These are phyloP conservation scores for Clarias platycephalus DNA, from an alignment of 2,797 vertebrate genomes.

Conservation along the genomic window DNA sequence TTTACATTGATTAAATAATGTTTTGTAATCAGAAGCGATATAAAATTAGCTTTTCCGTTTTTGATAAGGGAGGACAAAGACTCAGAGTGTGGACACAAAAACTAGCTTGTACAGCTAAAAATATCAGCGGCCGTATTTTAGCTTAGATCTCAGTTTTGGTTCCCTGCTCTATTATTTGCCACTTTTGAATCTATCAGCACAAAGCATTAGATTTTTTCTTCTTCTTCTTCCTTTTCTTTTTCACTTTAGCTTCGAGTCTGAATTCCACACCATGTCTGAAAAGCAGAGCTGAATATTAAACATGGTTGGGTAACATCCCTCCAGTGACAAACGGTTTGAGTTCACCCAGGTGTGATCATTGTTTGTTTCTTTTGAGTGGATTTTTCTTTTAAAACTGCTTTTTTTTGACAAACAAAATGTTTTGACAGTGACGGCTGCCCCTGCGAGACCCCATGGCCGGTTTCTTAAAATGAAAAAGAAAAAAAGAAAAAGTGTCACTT, in stretches of 20 bases:
- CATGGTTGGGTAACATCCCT: slow-evolving; percentile 37
- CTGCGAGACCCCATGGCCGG: slow-evolving; percentile 19
- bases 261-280: slow-evolving; percentile 42
- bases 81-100: slow-evolving; percentile 45
- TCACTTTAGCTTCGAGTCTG: slow-evolving; percentile 31
- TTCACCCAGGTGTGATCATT: slow-evolving; percentile 26
- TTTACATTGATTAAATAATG: neutral
- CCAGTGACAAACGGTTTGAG: slow-evolving; percentile 35
- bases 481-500: slow-evolving; percentile 35
- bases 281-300: slow-evolving; percentile 49
- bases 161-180: slow-evolving; percentile 60
- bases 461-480: slow-evolving; percentile 13
- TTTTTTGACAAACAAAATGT: slow-evolving; percentile 36
- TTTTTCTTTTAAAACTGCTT: slow-evolving; percentile 19
- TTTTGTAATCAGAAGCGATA: slow-evolving; percentile 7
- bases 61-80: slow-evolving; percentile 46
- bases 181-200: slow-evolving; percentile 66
- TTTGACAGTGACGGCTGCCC: slow-evolving; percentile 37
- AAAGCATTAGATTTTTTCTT: slow-evolving; percentile 54
- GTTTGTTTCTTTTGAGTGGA: slow-evolving; percentile 38
- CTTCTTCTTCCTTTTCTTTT: neutral
- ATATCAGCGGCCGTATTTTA: slow-evolving; percentile 64
- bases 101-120: slow-evolving; percentile 72
- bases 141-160: slow-evolving; percentile 47
- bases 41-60: slow-evolving; percentile 7